Evolutionary conservation across 1,140 invertebrate genomes (phyloP).

Genomic region (Cotesia chilonis): DNA sequence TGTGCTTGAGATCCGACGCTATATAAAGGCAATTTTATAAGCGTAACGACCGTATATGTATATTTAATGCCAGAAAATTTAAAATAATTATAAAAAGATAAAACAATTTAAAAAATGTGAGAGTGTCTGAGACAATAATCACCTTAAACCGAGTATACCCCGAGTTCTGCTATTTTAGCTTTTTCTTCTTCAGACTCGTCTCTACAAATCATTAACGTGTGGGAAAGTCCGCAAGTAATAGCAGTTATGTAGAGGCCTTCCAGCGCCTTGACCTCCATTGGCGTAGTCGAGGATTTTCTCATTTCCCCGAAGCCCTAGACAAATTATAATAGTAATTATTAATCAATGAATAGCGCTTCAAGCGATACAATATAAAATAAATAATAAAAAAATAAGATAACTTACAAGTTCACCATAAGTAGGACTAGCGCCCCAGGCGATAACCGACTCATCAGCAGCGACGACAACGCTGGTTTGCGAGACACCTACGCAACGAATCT

Average conservation of each 20-base stretch:
- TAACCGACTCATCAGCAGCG: constrained; percentile 87
- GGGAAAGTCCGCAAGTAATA: constrained; percentile 84
- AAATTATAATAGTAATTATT: constrained; percentile 31
- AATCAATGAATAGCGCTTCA: neutral
- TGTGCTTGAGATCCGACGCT: too few relatives aligned
- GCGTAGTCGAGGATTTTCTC: constrained; percentile 85
- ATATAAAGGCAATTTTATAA: too few relatives aligned
- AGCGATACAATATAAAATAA: neutral
- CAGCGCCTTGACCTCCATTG: constrained; percentile 88
- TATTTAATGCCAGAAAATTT: too few relatives aligned
- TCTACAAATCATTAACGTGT: constrained; percentile 78
- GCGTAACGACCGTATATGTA: too few relatives aligned
- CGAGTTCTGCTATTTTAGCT: constrained; percentile 71
- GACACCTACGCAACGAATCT: constrained; percentile 82
- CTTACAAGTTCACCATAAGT: constrained; percentile 90
- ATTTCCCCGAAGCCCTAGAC: constrained; percentile 85
- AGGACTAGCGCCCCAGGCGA: constrained; percentile 90
- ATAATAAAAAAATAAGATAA: constrained; percentile 28
- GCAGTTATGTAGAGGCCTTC: constrained; percentile 83
- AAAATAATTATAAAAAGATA: too few relatives aligned
- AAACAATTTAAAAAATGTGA: too few relatives aligned
- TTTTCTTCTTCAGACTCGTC: constrained; percentile 75
- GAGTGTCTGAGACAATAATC: constrained; percentile 17
- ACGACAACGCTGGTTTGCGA: constrained; percentile 85
- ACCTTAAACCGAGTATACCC: constrained; percentile 66